Base-by-base conservation (phyloP, 2,888 invertebrate species). In the Ophraella communa region DNA sequence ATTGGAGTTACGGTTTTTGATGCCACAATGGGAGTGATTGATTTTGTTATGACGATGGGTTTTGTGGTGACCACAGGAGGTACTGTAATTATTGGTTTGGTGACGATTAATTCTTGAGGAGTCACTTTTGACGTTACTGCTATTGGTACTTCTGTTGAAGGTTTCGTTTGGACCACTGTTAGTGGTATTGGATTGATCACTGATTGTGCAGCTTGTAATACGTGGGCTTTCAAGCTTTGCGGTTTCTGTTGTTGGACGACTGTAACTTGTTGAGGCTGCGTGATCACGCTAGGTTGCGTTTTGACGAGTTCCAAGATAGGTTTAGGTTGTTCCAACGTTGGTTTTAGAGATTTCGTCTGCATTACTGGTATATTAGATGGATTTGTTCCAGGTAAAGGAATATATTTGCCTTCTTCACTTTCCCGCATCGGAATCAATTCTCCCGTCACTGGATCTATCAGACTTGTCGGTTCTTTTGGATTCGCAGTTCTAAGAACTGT, bases 391-490 rank as follows among this genome's bases (percentile, higher is more conserved):
- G 84, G 83, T 21, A 88, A 84, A 1, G 89, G 88, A 62, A 89
- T 86, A 76, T 89, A 89, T 71, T 87, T 86, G 10, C 88, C 88
- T 76, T 91, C 91, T 75, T 90, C 91, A 52, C 88, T 88, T 72
- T 90, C 89, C 74, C 88, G 84, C 86, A 89, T 87, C 0, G 89
- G 88, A 62, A 88, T 89, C 30, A 92, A 81, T 71, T 90, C 83
- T 1, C 91, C 91, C 0, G 91, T 91, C 0, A 91, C 90, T 0
- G 91, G 91, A 81, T 92, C 92, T 45, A 91, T 90, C 17, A 91
- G 78, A 3, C 88, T 88, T 74, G 87, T 86, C 0, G 90, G 88
- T 74, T 90, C 89, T 8, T 84, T 82, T 33, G 82, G 82, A 47
- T 76, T 75, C n/a, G 51, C n/a, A 4, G 56, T 27, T 21, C 83